These are phyloP conservation scores for Aphis gossypii DNA, from an alignment of 1,140 invertebrate species.

Conservation along the genomic window DNA sequence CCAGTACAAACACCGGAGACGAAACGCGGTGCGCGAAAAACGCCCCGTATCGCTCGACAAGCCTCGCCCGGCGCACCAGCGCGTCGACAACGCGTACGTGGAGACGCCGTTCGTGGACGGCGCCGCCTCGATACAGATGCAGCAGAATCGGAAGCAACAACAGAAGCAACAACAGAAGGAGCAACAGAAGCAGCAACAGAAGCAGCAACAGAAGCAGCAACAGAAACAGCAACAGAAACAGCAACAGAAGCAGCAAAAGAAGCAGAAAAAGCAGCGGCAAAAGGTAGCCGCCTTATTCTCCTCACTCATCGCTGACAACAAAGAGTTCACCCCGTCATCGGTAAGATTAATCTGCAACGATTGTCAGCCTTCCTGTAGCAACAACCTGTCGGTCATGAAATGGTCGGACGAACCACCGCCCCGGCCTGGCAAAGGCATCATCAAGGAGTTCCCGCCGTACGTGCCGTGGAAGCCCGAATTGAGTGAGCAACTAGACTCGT, in stretches of 20 bases:
- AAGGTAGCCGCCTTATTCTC: too few species aligned
- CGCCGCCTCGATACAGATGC: background rate
- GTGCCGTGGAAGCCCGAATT: conserved; percentile 17
- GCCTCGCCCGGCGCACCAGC: background rate
- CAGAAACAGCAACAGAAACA: too few species aligned
- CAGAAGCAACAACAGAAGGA: too few species aligned
- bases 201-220: too few species aligned
- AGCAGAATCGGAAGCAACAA: background rate
- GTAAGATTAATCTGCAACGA: too few species aligned
- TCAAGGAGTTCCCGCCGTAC: background rate
- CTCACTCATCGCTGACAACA: too few species aligned
- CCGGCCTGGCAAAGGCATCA: background rate
- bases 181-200: too few species aligned
- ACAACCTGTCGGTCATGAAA: background rate
- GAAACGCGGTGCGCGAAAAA: background rate
- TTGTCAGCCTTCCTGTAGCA: too few species aligned
- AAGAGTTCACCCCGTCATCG: too few species aligned
- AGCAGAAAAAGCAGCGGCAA: too few species aligned
- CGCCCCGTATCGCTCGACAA: background rate
- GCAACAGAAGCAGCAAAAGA: too few species aligned
- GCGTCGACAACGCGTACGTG: background rate
- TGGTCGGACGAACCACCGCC: background rate
- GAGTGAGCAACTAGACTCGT: background rate
- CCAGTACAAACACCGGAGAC: background rate
- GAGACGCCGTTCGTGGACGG: background rate